A percentile compares a stretch with the other conserved stretches of the same genome.
Conservation (phyloP, 2,888 invertebrate genomes). For the Drosophila quasianomalipes region DNA sequence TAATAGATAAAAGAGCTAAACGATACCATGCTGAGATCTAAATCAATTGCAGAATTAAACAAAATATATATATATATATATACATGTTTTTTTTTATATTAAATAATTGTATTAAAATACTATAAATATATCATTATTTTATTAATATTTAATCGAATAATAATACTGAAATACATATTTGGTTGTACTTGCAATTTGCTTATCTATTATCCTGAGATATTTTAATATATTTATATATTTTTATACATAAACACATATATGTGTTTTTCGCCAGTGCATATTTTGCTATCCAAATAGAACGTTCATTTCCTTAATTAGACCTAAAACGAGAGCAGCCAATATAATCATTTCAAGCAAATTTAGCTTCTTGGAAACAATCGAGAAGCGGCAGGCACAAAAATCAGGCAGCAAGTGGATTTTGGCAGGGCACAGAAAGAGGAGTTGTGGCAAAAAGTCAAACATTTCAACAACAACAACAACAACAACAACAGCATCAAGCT, state of each 20-base stretch:
- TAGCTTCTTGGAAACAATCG: conserved; percentile 37
- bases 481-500: background rate
- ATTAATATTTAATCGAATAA: background rate
- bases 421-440: background rate
- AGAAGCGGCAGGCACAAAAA: conserved; percentile 1
- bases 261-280: background rate
- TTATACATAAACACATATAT: background rate
- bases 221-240: background rate
- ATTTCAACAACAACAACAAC: background rate
- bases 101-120: background rate
- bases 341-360: conserved; percentile 32
- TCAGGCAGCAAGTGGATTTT: conserved; percentile 15
- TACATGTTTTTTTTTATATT: background rate
- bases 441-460: conserved; percentile 1
- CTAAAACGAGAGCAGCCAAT: conserved; percentile 10
- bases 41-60: too few relatives aligned
- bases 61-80: too few relatives aligned
- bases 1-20: background rate
- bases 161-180: background rate
- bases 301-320: conserved; percentile 32
- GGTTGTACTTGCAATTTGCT: background rate
- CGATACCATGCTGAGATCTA: background rate
- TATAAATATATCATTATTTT: background rate
- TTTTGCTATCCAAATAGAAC: background rate
- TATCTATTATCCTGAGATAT: background rate